Conservation (phyloP, 35 echinoderm and acorn worm genomes). For the Holothuria glaberrima region DNA sequence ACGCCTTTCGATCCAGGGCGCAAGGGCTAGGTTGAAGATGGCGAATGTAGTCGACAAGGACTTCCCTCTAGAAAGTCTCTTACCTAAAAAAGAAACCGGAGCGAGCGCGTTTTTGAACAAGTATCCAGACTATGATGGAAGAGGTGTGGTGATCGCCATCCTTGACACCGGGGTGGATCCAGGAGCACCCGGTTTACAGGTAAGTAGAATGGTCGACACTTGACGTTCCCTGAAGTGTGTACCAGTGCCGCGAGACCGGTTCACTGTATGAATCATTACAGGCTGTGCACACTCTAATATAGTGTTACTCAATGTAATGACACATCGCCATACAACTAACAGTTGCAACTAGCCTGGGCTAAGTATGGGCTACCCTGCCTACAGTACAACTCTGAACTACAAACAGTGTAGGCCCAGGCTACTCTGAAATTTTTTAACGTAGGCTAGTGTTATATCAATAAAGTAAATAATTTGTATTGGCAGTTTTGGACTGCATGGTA, state of each 20-base stretch:
- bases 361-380: too few species aligned
- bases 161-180: slow-evolving; percentile 99
- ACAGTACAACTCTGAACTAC: too few species aligned
- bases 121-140: slow-evolving; percentile 98
- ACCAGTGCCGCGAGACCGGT: slow-evolving; percentile 24
- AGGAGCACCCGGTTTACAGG: slow-evolving; percentile 95
- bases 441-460: too few species aligned
- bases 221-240: slow-evolving; percentile 2
- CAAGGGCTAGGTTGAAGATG: slow-evolving; percentile 62
- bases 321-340: too few species aligned
- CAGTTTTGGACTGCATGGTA: too few species aligned
- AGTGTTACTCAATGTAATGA: too few species aligned
- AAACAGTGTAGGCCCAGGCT: too few species aligned
- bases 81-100: slow-evolving; percentile 97
- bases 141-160: slow-evolving; percentile 90
- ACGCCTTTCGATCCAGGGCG: neutral
- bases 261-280: neutral
- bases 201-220: slow-evolving; percentile 26
- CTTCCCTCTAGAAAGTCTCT: slow-evolving; percentile 79
- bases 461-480: too few species aligned
- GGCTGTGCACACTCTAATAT: too few species aligned
- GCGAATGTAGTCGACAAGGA: slow-evolving; percentile 81
- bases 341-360: too few species aligned
- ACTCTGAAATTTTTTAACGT: too few species aligned
- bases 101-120: slow-evolving; percentile 84